Evolutionary conservation across 2,888 invertebrate genomes (phyloP), one percentile per base, ranked within the genome.

Genomic region (Troilus luridus): DNA sequence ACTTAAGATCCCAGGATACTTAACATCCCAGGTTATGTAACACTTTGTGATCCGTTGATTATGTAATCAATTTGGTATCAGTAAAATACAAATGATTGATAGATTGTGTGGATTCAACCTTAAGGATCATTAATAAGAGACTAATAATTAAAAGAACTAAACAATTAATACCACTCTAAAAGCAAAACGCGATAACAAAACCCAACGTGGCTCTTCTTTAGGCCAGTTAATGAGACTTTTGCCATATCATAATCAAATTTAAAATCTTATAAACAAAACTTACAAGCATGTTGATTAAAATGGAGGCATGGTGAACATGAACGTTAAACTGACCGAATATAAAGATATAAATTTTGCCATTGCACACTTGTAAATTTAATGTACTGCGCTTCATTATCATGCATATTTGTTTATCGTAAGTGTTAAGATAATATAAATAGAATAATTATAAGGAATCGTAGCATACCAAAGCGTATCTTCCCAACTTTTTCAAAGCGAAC

Each of bases 401-500:
- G 59, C 58, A 77, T 17, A 2, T 77, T 19, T 17, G 17, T 41
- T 17, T 17, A 6, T 41, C 17, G 7, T 27, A 17, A 8, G 7
- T 17, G 54, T 88, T 17, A 60, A 58, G 8, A 14, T 14, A 56
- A 12, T 27, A 24, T 27, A 24, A 58, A 88, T 59, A 60, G 54
- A 56, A 1, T 14, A 91, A 77, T 17, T 9, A 17, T n/a, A 64
- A 27, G 27, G 17, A 5, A 9, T 27, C 27, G 19, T 56, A 58
- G 95, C 96, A 95, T 94, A 98, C 98, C 95, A 98, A 94, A 89
- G 97, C 96, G 93, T 97, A 98, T 93, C 97, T 95, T 17, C 97
- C 98, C 93, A 97, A 97, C 93, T 97, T 97, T 93, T 97, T 96
- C 88, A 98, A 95, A 92, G 97, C 97, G 95, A 98, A 98, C 94